Evolutionary conservation across 2,888 invertebrate genomes (phyloP).

Genomic region (Himalopsyche japonica): DNA sequence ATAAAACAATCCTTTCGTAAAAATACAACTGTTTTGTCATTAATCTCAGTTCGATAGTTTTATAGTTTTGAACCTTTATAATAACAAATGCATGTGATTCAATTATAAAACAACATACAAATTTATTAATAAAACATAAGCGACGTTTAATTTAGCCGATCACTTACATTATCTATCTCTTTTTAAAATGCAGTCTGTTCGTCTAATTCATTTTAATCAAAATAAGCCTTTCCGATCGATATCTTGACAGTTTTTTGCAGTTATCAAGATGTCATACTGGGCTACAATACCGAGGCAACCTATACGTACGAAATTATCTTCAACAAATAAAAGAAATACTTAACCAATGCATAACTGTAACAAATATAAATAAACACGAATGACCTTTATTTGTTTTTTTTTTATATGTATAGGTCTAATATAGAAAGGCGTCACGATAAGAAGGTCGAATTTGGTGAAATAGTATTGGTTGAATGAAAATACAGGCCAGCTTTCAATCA

Average conservation of each 20-base stretch:
- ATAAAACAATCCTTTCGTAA: too few species aligned
- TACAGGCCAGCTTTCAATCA: neutral
- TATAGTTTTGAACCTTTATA: too few species aligned
- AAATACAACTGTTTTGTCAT: too few species aligned
- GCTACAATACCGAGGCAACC: neutral
- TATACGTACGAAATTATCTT: neutral
- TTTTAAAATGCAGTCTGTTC: too few species aligned
- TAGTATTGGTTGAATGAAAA: neutral
- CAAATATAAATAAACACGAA: neutral
- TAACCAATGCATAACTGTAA: neutral
- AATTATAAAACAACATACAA: too few species aligned
- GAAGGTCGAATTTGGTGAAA: neutral
- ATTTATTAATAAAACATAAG: too few species aligned
- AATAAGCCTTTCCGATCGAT: neutral
- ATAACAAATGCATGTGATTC: too few species aligned
- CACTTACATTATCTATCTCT: too few species aligned
- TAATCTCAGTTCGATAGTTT: too few species aligned
- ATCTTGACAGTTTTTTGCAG: neutral
- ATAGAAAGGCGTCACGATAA: neutral
- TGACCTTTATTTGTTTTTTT: neutral
- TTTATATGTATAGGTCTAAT: neutral
- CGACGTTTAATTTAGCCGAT: too few species aligned
- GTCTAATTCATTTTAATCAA: too few species aligned
- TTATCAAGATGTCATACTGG: neutral
- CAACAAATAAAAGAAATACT: neutral